phyloP scores from a whole-genome alignment of 1,140 invertebrate genomes.

The Hormaphis cornu region DNA sequence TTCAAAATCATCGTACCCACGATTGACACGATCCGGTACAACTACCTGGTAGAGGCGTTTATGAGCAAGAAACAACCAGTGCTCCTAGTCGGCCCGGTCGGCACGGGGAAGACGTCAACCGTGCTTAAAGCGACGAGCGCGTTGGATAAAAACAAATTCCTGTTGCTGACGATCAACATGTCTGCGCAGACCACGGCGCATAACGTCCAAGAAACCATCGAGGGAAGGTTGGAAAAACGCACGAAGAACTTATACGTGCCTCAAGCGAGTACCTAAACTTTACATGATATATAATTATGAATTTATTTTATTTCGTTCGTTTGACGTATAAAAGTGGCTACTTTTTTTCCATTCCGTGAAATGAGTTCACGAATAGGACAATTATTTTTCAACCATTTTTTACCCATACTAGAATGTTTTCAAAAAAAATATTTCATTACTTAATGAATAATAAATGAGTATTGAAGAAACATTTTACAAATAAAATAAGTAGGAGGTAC shows the following conservation, averaged over 20 bases:
- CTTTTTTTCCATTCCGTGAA: no score
- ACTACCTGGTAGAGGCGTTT: slow-evolving; percentile 56
- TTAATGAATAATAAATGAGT: no score
- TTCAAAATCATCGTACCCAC: slow-evolving; percentile 58
- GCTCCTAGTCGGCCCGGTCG: slow-evolving; percentile 66
- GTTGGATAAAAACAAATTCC: slow-evolving; percentile 54
- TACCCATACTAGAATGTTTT: no score
- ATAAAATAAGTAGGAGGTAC: no score
- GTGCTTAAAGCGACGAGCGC: slow-evolving; percentile 55
- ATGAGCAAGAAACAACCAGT: slow-evolving; percentile 52
- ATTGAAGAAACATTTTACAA: no score
- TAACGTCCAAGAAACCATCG: slow-evolving; percentile 66
- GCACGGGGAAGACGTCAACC: slow-evolving; percentile 71
- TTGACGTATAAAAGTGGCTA: no score
- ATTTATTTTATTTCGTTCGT: no score
- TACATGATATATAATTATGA: no score
- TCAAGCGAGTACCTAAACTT: slow-evolving; percentile 62
- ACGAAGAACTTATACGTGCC: slow-evolving; percentile 50
- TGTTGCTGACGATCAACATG: slow-evolving; percentile 66
- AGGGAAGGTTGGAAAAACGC: slow-evolving; percentile 87
- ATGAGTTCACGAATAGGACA: no score
- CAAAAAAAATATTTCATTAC: no score
- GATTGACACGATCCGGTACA: slow-evolving; percentile 69
- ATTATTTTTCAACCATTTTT: no score
- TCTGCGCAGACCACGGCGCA: slow-evolving; percentile 72